Percentiles rank a stretch among this genome's conserved stretches.
Evolutionary conservation across 2,888 invertebrate genomes (phyloP).

Genomic region (Cheilosia scutellata): DNA sequence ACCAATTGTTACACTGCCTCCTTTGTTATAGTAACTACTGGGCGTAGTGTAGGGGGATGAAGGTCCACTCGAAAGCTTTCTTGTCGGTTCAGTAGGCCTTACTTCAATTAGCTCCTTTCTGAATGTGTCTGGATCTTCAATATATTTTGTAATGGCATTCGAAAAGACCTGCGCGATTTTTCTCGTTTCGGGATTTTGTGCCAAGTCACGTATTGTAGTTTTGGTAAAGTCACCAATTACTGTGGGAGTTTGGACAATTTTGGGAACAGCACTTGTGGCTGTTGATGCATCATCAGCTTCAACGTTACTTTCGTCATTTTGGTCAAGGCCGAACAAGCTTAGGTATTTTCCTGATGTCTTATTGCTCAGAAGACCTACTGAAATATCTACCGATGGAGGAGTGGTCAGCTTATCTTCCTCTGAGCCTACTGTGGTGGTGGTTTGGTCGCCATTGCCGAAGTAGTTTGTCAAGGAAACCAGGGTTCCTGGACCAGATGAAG

Average conservation of each 20-base stretch:
- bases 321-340: conserved; percentile 81
- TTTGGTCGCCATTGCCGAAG: conserved; percentile 86
- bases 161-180: conserved; percentile 94
- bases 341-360: conserved; percentile 82
- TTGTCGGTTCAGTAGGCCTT: conserved; percentile 90
- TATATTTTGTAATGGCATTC: conserved; percentile 91
- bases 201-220: conserved; percentile 86
- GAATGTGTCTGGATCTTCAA: conserved; percentile 93
- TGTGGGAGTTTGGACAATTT: conserved; percentile 42
- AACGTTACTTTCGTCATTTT: conserved; percentile 75
- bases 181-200: conserved; percentile 87
- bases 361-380: conserved; percentile 87
- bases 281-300: conserved; percentile 8
- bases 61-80: conserved; percentile 83
- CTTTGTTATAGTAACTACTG: conserved; percentile 78
- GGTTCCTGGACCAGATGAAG: conserved; percentile 91
- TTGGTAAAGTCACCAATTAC: conserved; percentile 84
- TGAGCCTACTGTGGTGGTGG: conserved; percentile 80
- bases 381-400: conserved; percentile 81
- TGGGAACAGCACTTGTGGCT: conserved; percentile 85
- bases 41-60: conserved; percentile 78
- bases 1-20: conserved; percentile 80
- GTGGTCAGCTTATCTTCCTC: conserved; percentile 72
- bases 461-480: conserved; percentile 92
- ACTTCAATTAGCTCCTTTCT: conserved; percentile 90